These are phyloP conservation scores for Muscina levida DNA, from an alignment of 2,888 invertebrate genomes.

Conservation along the genomic window DNA sequence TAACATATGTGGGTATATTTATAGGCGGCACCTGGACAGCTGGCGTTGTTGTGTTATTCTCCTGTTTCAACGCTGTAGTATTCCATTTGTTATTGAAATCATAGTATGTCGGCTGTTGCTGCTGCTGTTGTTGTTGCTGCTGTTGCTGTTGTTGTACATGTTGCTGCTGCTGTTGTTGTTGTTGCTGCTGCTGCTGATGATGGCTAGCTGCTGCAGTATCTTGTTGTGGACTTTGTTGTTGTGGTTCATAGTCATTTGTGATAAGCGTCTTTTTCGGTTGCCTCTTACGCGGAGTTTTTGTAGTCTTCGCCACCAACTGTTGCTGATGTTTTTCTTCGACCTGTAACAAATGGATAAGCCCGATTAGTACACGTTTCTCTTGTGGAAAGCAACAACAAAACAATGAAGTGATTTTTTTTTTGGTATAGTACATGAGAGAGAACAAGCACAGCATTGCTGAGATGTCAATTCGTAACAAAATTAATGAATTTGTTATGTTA, in stretches of 20 bases:
- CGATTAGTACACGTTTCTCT: conserved; percentile 44
- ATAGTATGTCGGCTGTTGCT: conserved; percentile 83
- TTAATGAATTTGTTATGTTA: conserved; percentile 34
- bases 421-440: background rate
- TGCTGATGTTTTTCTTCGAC: conserved; percentile 69
- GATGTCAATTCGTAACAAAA: conserved; percentile 17
- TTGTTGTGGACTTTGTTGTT: conserved; percentile 75
- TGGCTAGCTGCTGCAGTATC: conserved; percentile 67
- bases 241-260: conserved; percentile 74
- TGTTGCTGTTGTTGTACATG: conserved; percentile 51
- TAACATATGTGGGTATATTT: conserved; percentile 78
- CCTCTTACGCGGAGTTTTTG: conserved; percentile 78
- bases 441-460: conserved; percentile 26
- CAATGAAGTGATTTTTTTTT: background rate
- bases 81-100: conserved; percentile 93
- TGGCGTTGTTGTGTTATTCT: conserved; percentile 74
- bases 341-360: conserved; percentile 69
- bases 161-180: conserved; percentile 72
- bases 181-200: conserved; percentile 79
- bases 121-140: conserved; percentile 70
- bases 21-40: conserved; percentile 76
- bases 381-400: background rate
- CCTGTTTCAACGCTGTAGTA: conserved; percentile 81
- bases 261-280: conserved; percentile 79
- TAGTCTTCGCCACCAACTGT: conserved; percentile 72